Percentiles rank a stretch among this genome's conserved stretches.
Conservation (phyloP, 2,888 invertebrate genomes). For the Aphidoletes aphidimyza region DNA sequence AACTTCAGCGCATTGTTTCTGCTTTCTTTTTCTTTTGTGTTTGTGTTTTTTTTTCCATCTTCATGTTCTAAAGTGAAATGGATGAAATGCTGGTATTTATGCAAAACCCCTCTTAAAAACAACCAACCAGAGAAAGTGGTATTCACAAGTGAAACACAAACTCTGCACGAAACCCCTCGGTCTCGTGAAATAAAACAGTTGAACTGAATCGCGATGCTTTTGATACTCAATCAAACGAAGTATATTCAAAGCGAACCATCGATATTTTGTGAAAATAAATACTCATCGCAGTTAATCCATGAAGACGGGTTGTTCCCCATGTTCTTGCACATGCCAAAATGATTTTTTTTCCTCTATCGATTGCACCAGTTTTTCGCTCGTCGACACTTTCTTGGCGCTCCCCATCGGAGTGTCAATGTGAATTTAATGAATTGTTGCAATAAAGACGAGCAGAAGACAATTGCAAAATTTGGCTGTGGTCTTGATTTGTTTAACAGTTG, state of each 20-base stretch:
- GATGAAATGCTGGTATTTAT: constrained; percentile 34
- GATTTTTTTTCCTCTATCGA: not conserved
- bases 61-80: constrained; percentile 7
- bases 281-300: not conserved
- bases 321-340: constrained; percentile 28
- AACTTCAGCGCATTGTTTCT: not conserved
- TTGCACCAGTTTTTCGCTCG: not conserved
- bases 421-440: not conserved
- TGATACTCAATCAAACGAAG: constrained; percentile 36
- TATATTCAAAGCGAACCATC: not conserved
- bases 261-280: not conserved
- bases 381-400: not conserved
- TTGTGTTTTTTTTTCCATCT: not conserved
- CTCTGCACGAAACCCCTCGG: not conserved
- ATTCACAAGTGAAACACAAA: not conserved
- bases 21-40: not conserved
- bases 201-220: not conserved
- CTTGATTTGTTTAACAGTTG: not conserved
- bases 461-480: not conserved
- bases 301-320: constrained; percentile 21
- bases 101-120: not conserved
- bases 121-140: not conserved
- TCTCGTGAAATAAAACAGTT: not conserved
- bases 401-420: not conserved
- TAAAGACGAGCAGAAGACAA: not conserved